Evolutionary conservation across 2,113 vertebrate species (phyloP), one percentile per base, ranked within the genome.

Genomic region (Electrona antarctica): DNA sequence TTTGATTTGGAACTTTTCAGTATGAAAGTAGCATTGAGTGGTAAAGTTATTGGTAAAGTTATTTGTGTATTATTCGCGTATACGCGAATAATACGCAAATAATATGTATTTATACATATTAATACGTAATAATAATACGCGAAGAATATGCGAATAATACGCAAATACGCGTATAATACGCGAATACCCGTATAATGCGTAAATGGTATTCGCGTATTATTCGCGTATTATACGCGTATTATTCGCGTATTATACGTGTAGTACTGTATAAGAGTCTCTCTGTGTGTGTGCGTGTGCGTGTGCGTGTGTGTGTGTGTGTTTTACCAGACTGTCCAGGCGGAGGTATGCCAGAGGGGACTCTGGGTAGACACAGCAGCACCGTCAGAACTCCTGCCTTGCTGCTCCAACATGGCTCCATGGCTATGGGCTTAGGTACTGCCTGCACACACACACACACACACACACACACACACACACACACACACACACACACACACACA

Each of bases 321-420:
- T 0, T 89, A 92, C 88, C 89, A 62, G 84, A 91, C 78, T 92
- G 90, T 79, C 88, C 91, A 1, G 90, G 90, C 45, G 86, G 89
- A 45, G 88, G 86, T 12, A 76, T 77, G 58, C 87, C 86, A 62
- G 87, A 90, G 1, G 83, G 67, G 73, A 86, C 69, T 85, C 85
- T 81, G 71, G 90, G 90, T 50, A 91, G 84, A 64, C 83, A 85
- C 59, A 92, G 73, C 60, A 92, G 74, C 58, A 92, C 82, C 2
- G 88, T 92, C 73, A 91, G 80, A 28, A 92, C 87, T 7, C 86
- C 85, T n/a, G 85, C 88, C 76, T 77, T 68, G 86, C 85, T 89
- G 0, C 86, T 88, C 85, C 86, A 87, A 29, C 91, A 92, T 0
- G 89, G 87, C 78, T 91, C 88, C 79, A 88, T 73, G 47, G 88